Evolutionary conservation across 2,888 invertebrate genomes (phyloP), one percentile per base, ranked within the genome.

Genomic region (Parnassius smintheus): DNA sequence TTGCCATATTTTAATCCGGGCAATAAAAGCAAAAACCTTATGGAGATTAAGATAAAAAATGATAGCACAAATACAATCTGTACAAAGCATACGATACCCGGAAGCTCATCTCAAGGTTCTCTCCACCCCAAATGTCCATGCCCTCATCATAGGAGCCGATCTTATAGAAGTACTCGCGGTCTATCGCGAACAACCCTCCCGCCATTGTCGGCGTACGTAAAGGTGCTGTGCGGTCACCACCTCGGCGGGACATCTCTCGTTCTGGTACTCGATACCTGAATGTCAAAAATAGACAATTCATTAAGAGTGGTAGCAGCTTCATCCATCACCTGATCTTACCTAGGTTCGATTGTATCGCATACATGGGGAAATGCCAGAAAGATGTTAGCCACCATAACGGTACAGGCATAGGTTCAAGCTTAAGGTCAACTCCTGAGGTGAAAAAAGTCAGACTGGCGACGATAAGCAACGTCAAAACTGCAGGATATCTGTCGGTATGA

Each of bases 91-190:
- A 82, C 93, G 92, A 85, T 93, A 98, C 98, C 94, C 98, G 93
- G 88, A 98, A 97, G 78, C 97, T 97, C 96, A 98, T 97, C 90
- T 98, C 98, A 55, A 98, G 93, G 88, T 98, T 98, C 88, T 98
- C 98, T 57, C 97, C 98, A 59, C 99, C 99, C 99, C 99, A 99
- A 77, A 99, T 99, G 88, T 99, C 98, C 99, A 99, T 99, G 74
- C 99, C 99, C 88, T 98, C 96, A 86, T 99, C 99, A 85, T 99
- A 99, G 61, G 98, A 96, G 60, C 99, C 99, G 68, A 99, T 94
- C 91, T 98, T 97, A 90, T 98, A 98, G 93, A 99, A 99, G 88
- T 98, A 99, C 35, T 98, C 97, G 80, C 96, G 95, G 84, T 98
- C 98, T 67, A 99, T 98, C 58, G 99, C 96, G 83, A 97, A 97